phyloP scores from a whole-genome alignment of 2,113 vertebrate genomes.

The Pholis gunnellus region DNA sequence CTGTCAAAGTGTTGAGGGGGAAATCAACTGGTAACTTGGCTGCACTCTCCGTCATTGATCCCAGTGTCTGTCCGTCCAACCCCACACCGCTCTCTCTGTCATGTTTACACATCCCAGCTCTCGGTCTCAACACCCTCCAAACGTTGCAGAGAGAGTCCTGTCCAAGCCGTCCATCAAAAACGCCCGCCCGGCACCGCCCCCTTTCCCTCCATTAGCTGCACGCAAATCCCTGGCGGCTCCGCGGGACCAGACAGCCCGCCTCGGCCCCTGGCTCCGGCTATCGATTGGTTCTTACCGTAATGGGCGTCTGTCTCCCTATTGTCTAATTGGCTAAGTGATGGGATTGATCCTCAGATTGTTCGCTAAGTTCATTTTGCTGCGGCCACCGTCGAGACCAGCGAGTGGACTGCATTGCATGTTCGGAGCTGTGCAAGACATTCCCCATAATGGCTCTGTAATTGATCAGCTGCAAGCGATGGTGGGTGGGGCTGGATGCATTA shows the following conservation, averaged over 20 bases:
- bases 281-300: slow-evolving; percentile 84
- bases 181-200: slow-evolving; percentile 32
- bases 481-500: slow-evolving; percentile 76
- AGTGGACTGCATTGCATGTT: slow-evolving; percentile 65
- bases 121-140: slow-evolving; percentile 35
- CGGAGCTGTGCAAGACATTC: slow-evolving; percentile 59
- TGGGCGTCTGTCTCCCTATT: slow-evolving; percentile 83
- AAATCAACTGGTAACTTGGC: slow-evolving; percentile 55
- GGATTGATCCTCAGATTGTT: slow-evolving; percentile 84
- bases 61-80: slow-evolving; percentile 37
- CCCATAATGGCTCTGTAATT: slow-evolving; percentile 80
- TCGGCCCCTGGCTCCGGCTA: slow-evolving; percentile 79
- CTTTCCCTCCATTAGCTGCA: slow-evolving; percentile 68
- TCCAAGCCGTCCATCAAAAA: slow-evolving; percentile 59
- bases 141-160: slow-evolving; percentile 38
- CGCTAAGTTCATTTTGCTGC: slow-evolving; percentile 79
- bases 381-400: slow-evolving; percentile 62
- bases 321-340: slow-evolving; percentile 87
- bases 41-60: slow-evolving; percentile 57
- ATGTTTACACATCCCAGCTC: slow-evolving; percentile 60
- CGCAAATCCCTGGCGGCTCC: slow-evolving; percentile 67
- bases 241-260: slow-evolving; percentile 73
- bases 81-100: slow-evolving; percentile 44
- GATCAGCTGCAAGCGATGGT: slow-evolving; percentile 68
- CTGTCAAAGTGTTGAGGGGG: slow-evolving; percentile 58